These are phyloP conservation scores for Zoroaster sp. DNA, from an alignment of 53 echinoderm and acorn worm species.

Conservation along the genomic window DNA sequence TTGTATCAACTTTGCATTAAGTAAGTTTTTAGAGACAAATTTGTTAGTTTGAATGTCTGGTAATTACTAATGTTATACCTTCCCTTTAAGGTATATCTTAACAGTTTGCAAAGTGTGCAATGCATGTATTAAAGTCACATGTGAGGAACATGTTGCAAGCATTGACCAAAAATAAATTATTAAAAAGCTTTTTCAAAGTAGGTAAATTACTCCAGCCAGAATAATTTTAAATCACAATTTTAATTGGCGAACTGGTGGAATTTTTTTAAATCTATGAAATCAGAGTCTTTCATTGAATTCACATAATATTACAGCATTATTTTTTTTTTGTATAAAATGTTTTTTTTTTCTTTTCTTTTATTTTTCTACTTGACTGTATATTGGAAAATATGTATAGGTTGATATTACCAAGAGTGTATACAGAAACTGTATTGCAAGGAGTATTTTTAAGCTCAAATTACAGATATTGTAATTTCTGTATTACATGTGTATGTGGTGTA, in stretches of 20 bases:
- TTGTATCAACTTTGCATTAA: too few relatives aligned
- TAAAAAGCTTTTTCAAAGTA: too few relatives aligned
- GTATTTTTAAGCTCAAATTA: not conserved
- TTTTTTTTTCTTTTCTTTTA: not conserved
- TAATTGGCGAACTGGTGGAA: not conserved
- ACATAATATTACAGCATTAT: not conserved
- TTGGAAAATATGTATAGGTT: not conserved
- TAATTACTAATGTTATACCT: too few relatives aligned
- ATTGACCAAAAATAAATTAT: too few relatives aligned
- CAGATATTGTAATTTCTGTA: not conserved
- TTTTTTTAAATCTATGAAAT: not conserved
- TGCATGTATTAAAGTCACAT: too few relatives aligned
- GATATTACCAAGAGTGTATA: not conserved
- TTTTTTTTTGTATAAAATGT: constrained; percentile 27
- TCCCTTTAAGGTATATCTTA: too few relatives aligned
- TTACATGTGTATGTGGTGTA: too few relatives aligned
- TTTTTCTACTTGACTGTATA: constrained; percentile 25
- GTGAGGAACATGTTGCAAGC: too few relatives aligned
- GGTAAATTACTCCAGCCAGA: not conserved
- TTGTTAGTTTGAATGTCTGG: too few relatives aligned
- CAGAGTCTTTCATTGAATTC: constrained; percentile 29
- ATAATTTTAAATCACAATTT: not conserved
- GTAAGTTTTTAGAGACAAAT: too few relatives aligned
- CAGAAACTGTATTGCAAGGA: not conserved
- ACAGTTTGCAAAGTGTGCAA: too few relatives aligned